A percentile compares a stretch with the other conserved stretches of the same genome.
Conservation (phyloP, 2,888 invertebrate species). For the Epirrhoe tristata region DNA sequence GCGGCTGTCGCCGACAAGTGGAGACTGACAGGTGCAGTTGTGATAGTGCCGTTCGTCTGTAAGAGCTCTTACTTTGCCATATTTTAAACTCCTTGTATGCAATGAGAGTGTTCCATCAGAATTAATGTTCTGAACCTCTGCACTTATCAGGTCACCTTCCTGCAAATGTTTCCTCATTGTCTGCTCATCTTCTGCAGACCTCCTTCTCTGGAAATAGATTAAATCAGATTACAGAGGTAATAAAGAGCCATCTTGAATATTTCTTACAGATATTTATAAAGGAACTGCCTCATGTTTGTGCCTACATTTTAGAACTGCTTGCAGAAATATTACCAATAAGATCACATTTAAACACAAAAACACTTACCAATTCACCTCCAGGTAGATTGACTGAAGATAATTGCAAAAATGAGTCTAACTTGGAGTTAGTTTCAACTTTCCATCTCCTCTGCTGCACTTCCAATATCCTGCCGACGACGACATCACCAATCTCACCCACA, state of each 20-base stretch:
- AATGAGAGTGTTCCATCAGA: slow-evolving; percentile 96
- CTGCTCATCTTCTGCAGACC: slow-evolving; percentile 98
- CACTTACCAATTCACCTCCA: slow-evolving; percentile 95
- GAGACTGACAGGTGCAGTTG: too few species aligned
- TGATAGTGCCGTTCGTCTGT: not conserved
- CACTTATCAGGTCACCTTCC: slow-evolving; percentile 98
- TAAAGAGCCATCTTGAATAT: too few species aligned
- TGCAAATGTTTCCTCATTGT: slow-evolving; percentile 98
- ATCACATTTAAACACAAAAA: too few species aligned
- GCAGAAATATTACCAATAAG: too few species aligned
- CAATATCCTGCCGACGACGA: slow-evolving; percentile 96
- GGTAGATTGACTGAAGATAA: slow-evolving; percentile 98
- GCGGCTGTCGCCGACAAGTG: too few species aligned
- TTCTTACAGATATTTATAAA: too few species aligned
- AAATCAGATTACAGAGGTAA: too few species aligned
- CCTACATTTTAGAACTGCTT: too few species aligned
- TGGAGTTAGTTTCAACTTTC: slow-evolving; percentile 97
- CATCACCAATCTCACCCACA: slow-evolving; percentile 98
- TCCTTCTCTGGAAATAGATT: slow-evolving; percentile 86
- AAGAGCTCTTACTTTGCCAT: slow-evolving; percentile 91
- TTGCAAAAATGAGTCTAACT: slow-evolving; percentile 93
- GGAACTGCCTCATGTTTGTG: too few species aligned
- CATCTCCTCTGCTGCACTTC: slow-evolving; percentile 97
- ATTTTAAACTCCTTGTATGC: slow-evolving; percentile 98
- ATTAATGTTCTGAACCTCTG: slow-evolving; percentile 97